Percentiles rank a stretch among this genome's conserved stretches.
Conservation (phyloP, 2,797 vertebrate genomes). For the Clangula hyemalis region DNA sequence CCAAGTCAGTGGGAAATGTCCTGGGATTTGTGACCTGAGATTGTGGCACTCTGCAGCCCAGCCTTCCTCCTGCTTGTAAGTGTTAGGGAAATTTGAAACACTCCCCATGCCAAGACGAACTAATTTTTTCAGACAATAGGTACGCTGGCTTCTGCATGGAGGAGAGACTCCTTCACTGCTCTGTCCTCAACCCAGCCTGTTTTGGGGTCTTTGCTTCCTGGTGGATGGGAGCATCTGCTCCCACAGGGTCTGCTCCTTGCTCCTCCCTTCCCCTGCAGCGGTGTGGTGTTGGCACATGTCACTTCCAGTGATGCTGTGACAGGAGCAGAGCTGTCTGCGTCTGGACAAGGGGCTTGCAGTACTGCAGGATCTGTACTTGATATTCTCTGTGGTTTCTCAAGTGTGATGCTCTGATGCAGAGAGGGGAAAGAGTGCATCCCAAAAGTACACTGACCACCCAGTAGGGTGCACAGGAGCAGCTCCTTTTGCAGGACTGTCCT, state of each 20-base stretch:
- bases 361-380: background rate
- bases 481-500: conserved; percentile 16
- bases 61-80: fast-evolving
- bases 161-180: background rate
- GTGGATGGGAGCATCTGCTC: background rate
- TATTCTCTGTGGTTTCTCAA: background rate
- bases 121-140: background rate
- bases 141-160: background rate
- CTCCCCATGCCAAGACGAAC: background rate
- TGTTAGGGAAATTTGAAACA: background rate
- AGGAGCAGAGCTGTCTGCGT: background rate
- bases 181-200: background rate
- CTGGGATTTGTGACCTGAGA: background rate
- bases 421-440: background rate
- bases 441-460: background rate
- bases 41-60: background rate
- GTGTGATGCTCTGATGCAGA: background rate
- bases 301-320: background rate
- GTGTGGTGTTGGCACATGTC: fast-evolving
- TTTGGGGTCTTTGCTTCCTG: background rate
- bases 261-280: background rate
- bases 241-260: background rate
- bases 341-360: background rate
- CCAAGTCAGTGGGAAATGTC: background rate
- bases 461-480: background rate